Evolutionary conservation across 1,140 invertebrate genomes (phyloP).

Genomic region (Phenacoccus solenopsis): DNA sequence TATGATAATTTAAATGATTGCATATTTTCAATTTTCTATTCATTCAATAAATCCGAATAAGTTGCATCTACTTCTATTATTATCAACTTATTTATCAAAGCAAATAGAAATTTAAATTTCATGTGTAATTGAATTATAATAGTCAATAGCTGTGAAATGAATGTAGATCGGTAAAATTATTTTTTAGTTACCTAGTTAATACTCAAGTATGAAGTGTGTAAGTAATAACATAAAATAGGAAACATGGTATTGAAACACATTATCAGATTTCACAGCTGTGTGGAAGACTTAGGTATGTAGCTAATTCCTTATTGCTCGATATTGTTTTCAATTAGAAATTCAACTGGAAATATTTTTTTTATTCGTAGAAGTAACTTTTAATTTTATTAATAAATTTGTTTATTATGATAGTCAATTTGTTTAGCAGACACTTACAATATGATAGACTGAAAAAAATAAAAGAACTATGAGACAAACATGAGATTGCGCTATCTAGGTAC

Average conservation of each 20-base stretch:
- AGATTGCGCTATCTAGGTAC: no score
- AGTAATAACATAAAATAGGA: conserved; percentile 94
- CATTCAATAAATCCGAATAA: conserved; percentile 78
- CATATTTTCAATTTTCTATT: conserved; percentile 63
- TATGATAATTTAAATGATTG: conserved; percentile 86
- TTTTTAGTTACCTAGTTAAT: conserved; percentile 68
- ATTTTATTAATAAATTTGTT: no score
- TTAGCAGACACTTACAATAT: no score
- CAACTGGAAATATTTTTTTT: no score
- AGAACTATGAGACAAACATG: no score
- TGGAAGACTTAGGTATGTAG: conserved; percentile 76
- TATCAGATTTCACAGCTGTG: conserved; percentile 53
- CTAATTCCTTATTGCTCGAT: conserved; percentile 59
- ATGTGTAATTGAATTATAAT: background rate
- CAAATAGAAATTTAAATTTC: conserved; percentile 19
- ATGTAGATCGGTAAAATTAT: conserved; percentile 89
- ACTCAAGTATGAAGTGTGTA: conserved; percentile 95
- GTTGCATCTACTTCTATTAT: conserved; percentile 74
- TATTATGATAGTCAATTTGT: no score
- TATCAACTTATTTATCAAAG: conserved; percentile 69
- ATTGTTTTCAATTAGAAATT: conserved; percentile 60
- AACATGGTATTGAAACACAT: conserved; percentile 87
- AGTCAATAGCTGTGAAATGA: conserved; percentile 76
- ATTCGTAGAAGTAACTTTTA: no score
- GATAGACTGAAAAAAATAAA: no score